These are phyloP conservation scores for roundworm (Caenorhabditis elegans) DNA, from an alignment of 1,140 invertebrate species.

Conservation along the genomic window DNA sequence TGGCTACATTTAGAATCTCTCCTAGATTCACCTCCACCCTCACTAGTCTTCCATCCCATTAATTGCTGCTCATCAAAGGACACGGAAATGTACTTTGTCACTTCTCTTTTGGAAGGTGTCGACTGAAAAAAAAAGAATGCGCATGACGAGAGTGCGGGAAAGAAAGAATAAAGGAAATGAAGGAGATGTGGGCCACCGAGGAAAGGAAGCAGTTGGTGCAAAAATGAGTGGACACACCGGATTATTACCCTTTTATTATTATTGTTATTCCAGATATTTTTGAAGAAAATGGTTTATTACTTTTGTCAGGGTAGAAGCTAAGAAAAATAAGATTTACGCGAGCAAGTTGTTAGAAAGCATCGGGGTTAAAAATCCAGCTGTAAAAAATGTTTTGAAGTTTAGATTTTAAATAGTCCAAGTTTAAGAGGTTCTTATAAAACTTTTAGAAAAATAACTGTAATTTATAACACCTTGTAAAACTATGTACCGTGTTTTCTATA, in stretches of 20 bases:
- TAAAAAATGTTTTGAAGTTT: too few relatives aligned
- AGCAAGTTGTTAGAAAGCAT: too few relatives aligned
- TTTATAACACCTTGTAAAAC: too few relatives aligned
- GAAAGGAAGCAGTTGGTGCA: conserved; percentile 16
- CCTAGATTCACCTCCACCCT: not conserved
- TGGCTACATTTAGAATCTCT: too few relatives aligned
- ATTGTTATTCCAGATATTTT: not conserved
- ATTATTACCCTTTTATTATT: not conserved
- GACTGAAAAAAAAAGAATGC: not conserved
- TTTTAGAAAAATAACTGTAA: too few relatives aligned
- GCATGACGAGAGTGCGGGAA: not conserved
- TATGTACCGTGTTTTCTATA: too few relatives aligned
- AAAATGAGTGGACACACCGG: not conserved
- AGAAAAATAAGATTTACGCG: too few relatives aligned
- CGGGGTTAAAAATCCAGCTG: too few relatives aligned
- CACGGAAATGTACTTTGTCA: conserved; percentile 29
- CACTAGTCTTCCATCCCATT: not conserved
- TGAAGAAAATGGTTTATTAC: too few relatives aligned
- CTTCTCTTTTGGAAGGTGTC: not conserved
- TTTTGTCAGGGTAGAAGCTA: too few relatives aligned
- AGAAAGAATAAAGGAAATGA: not conserved
- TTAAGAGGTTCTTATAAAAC: too few relatives aligned
- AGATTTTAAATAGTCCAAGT: too few relatives aligned
- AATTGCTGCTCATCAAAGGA: conserved; percentile 4
- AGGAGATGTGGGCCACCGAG: not conserved